Evolutionary conservation across 2,113 vertebrate species (phyloP), one percentile per base, ranked within the genome.

Genomic region (Oxygymnocypris stewartii): DNA sequence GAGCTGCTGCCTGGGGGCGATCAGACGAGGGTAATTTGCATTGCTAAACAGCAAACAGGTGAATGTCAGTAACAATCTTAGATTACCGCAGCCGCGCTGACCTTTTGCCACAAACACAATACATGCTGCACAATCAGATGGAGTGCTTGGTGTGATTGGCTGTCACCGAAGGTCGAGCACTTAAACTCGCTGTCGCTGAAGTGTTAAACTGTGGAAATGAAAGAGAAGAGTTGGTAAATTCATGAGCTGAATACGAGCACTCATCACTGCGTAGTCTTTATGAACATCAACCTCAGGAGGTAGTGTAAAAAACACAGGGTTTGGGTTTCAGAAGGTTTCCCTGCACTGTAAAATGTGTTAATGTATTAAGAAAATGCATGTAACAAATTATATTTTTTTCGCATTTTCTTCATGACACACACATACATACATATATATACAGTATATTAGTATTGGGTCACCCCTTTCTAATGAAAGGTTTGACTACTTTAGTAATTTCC

Each of bases 41-140:
- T 82, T 67, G 79, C 79, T 78, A 54, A 78, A 54, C n/a, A 40
- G 69, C 35, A 1, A 10, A 49, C 74, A 79, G 28, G 54, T 61
- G 18, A 54, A 57, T 40, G 42, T n/a, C 44, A 37, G 25, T 18
- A 44, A 31, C 5, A 35, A 73, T 73, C 18, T 51, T 0, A 57
- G 47, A 84, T 71, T 37, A 69, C 25, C 0, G 40, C n/a, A 18
- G 81, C 18, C 44, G 25, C 11, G 8, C 16, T 84, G 82, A 84
- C 65, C 47, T 73, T 73, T 73, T 13, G 2, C 18, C 23, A 12
- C 47, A 37, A 54, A 25, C 65, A 10, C 10, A 20, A 31, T 18
- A 31, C 75, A 51, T n/a, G 14, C n/a, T 8, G 75, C 57, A 42
- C 12, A 80, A 79, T 80, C 78, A 80, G 78, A 77, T 47, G 44